Conservation (phyloP, 2,888 invertebrate genomes). For the Harpagoxenus sublaevis region DNA sequence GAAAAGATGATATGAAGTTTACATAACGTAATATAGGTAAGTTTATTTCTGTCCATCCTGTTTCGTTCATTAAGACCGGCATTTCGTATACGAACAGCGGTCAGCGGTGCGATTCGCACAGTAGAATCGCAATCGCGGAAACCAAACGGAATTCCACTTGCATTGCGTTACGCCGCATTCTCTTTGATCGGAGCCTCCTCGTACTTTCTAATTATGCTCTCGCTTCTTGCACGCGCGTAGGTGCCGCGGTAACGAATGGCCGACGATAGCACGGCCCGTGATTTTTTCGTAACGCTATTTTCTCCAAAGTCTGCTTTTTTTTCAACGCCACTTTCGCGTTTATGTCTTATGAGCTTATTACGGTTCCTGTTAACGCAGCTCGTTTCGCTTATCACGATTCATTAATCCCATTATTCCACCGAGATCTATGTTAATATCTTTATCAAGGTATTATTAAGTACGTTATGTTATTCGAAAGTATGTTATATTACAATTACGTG, state of each 20-base stretch:
- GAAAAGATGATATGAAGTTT: neutral
- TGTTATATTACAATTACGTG: slow-evolving; percentile 10
- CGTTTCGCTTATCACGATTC: slow-evolving; percentile 4
- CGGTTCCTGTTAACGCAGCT: neutral
- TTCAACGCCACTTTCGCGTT: neutral
- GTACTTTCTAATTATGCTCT: slow-evolving; percentile 75
- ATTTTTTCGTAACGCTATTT: slow-evolving; percentile 67
- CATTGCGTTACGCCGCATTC: slow-evolving; percentile 76
- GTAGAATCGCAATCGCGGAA: slow-evolving; percentile 64
- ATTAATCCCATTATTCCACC: slow-evolving; percentile 5
- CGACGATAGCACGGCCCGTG: slow-evolving; percentile 68
- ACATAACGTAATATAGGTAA: no score
- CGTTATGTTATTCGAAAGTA: slow-evolving; percentile 19
- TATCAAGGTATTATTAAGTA: neutral
- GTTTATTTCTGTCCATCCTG: neutral
- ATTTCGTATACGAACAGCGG: neutral
- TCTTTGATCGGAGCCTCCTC: slow-evolving; percentile 68
- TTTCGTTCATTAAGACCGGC: neutral
- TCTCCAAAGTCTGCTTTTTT: slow-evolving; percentile 36
- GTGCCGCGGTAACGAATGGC: slow-evolving; percentile 62
- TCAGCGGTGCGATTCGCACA: neutral
- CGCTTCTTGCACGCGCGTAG: slow-evolving; percentile 64
- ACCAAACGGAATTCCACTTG: slow-evolving; percentile 75
- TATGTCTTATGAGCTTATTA: neutral
- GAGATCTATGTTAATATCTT: neutral